Conservation (phyloP, 2,888 invertebrate species). For the Campoletis raptor region DNA sequence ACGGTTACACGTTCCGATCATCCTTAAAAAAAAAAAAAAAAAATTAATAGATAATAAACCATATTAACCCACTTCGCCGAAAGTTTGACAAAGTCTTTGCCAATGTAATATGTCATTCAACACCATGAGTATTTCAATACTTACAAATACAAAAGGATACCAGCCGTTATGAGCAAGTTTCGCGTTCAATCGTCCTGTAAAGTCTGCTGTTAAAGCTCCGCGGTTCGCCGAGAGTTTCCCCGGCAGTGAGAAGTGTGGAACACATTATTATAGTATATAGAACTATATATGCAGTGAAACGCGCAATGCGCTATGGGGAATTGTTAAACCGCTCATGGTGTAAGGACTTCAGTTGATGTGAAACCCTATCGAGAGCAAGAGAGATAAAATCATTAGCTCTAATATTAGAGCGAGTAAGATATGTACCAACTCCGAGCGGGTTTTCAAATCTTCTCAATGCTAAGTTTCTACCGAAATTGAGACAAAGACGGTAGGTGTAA, state of each 20-base stretch:
- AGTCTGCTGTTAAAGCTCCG: not conserved
- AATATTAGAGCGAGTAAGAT: not conserved
- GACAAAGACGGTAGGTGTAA: slow-evolving; percentile 69
- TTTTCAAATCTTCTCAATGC: slow-evolving; percentile 22
- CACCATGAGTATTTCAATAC: slow-evolving; percentile 22
- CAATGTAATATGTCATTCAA: not conserved
- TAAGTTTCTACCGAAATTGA: slow-evolving; percentile 67
- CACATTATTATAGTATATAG: slow-evolving; percentile 33
- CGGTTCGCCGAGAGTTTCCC: slow-evolving; percentile 11
- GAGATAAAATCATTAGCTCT: slow-evolving; percentile 2
- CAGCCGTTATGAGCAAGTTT: slow-evolving; percentile 31
- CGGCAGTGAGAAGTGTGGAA: slow-evolving; percentile 4
- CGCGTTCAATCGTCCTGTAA: slow-evolving; percentile 1
- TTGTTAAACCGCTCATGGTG: slow-evolving; percentile 21
- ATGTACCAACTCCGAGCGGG: not conserved
- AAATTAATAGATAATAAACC: not conserved
- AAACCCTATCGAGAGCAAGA: slow-evolving; percentile 25
- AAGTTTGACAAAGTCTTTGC: not conserved
- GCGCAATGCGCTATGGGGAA: slow-evolving; percentile 29
- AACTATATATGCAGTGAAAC: slow-evolving; percentile 30
- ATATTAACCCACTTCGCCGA: not conserved
- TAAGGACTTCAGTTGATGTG: slow-evolving; percentile 27
- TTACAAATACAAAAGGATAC: slow-evolving; percentile 20
- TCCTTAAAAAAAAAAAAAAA: too few relatives aligned
- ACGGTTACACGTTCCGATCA: too few relatives aligned